Evolutionary conservation across 2,797 vertebrate species (phyloP).

Genomic region (Synanceia verrucosa): DNA sequence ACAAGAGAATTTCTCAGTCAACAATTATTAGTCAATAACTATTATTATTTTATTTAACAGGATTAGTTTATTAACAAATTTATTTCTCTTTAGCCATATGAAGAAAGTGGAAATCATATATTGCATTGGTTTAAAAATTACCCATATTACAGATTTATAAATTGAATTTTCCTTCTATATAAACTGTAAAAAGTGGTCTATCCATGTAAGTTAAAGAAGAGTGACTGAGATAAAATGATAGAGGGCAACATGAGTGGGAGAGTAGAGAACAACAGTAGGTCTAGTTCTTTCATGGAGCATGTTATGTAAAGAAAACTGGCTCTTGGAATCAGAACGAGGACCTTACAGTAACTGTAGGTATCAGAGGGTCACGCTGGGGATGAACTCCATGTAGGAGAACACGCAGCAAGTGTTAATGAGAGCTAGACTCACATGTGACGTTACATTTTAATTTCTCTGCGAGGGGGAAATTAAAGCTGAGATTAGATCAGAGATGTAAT

Average conservation of each 20-base stretch:
- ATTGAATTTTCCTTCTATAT: neutral
- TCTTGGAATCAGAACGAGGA: constrained; percentile 6
- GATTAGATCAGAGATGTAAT: constrained; percentile 82
- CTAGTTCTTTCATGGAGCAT: neutral
- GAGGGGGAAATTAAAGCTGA: constrained; percentile 78
- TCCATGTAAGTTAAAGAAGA: neutral
- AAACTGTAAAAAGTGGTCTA: neutral
- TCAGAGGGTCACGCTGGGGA: neutral
- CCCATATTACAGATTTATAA: neutral
- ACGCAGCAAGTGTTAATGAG: constrained; percentile 56
- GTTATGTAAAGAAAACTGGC: neutral
- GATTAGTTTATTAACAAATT: neutral
- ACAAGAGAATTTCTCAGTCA: neutral
- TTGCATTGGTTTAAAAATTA: neutral
- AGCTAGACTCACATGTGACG: constrained; percentile 45
- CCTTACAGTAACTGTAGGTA: neutral
- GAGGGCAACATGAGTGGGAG: constrained; percentile 1
- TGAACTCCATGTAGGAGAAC: neutral
- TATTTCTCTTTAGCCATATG: neutral
- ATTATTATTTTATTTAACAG: neutral
- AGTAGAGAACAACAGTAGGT: constrained; percentile 4
- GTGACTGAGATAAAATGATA: neutral
- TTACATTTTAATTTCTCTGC: constrained; percentile 66
- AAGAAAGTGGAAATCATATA: neutral
- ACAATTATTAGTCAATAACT: neutral